These are phyloP conservation scores for Apodemia hepburni DNA, from an alignment of 2,888 invertebrate genomes.

Conservation along the genomic window DNA sequence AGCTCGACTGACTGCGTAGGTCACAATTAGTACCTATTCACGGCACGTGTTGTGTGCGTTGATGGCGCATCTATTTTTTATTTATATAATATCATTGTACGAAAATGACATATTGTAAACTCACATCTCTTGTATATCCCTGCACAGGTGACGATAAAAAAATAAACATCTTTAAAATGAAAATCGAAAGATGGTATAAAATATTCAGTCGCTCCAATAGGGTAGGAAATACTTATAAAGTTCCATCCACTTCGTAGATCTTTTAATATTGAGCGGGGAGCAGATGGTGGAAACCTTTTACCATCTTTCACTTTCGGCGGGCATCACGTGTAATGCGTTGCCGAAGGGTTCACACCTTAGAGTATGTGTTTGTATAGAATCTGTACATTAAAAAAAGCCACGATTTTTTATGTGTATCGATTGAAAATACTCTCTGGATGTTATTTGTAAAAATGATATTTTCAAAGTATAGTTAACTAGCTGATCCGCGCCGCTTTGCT, in stretches of 20 bases:
- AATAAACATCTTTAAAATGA: slow-evolving; percentile 10
- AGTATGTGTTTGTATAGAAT: slow-evolving; percentile 29
- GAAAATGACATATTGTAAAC: background rate
- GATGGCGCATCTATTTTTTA: too few relatives aligned
- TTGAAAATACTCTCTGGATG: background rate
- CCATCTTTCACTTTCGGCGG: slow-evolving; percentile 42
- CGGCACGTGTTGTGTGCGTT: too few relatives aligned
- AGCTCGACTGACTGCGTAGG: too few relatives aligned
- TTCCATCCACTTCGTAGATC: slow-evolving; percentile 47
- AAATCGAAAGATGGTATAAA: slow-evolving; percentile 23
- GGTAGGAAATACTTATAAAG: slow-evolving; percentile 44
- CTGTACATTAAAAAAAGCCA: too few relatives aligned
- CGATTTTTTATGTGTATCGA: background rate
- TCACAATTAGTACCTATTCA: too few relatives aligned
- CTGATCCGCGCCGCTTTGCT: too few relatives aligned
- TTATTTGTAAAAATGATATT: background rate
- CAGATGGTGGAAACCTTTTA: slow-evolving; percentile 69
- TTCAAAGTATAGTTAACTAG: too few relatives aligned
- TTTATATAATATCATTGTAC: too few relatives aligned
- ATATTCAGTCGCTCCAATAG: slow-evolving; percentile 21
- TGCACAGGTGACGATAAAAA: slow-evolving; percentile 4
- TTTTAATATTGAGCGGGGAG: slow-evolving; percentile 59
- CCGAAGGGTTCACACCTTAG: slow-evolving; percentile 26
- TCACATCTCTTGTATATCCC: background rate
- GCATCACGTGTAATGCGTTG: slow-evolving; percentile 33